Conservation (phyloP, 2,888 invertebrate species). For the Meganola albula region DNA sequence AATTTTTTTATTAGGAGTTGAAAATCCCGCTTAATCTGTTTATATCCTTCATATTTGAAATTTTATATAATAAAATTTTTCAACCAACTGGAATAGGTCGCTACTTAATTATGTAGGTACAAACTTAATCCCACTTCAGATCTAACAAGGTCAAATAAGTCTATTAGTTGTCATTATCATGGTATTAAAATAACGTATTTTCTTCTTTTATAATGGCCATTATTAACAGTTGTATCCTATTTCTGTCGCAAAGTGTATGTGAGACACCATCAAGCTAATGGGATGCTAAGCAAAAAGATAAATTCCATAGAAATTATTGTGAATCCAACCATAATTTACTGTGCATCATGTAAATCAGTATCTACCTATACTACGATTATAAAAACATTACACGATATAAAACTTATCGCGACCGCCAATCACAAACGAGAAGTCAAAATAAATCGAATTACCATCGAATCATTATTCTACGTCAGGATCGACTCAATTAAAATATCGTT, state of each 20-base stretch:
- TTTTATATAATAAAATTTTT: no score
- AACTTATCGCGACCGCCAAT: conserved; percentile 75
- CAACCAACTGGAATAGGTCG: no score
- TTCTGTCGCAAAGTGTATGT: conserved; percentile 9
- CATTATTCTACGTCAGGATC: conserved; percentile 76
- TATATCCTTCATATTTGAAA: no score
- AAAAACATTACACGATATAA: conserved; percentile 68
- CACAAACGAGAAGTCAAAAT: conserved; percentile 75
- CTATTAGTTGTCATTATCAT: no score
- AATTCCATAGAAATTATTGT: conserved; percentile 10
- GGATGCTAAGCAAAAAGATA: conserved; percentile 11
- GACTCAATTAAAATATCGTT: conserved; percentile 78
- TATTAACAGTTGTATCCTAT: conserved; percentile 10
- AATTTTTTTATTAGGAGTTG: no score
- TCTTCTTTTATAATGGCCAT: no score
- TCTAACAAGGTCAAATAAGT: no score
- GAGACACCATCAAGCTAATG: conserved; percentile 12
- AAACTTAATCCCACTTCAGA: no score
- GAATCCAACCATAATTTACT: conserved; percentile 28
- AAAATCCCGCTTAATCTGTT: no score
- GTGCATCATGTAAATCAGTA: conserved; percentile 45
- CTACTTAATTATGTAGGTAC: no score
- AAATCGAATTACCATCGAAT: conserved; percentile 77
- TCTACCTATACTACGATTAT: conserved; percentile 63
- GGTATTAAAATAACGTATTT: no score